phyloP scores from a whole-genome alignment of 2,888 invertebrate genomes.

The Prosopocoilus inquinatus region DNA sequence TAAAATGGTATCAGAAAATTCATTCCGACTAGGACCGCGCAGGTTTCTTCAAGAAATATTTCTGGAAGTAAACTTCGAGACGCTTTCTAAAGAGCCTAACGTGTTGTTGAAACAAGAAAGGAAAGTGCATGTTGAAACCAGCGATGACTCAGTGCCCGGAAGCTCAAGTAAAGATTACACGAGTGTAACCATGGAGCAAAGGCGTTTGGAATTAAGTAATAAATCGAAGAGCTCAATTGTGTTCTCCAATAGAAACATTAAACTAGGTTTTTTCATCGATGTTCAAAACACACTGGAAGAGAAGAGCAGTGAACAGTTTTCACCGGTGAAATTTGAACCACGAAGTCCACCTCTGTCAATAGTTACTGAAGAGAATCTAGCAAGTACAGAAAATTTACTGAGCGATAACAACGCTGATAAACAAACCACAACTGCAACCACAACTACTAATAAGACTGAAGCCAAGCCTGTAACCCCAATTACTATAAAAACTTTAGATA shows the following conservation, averaged over 20 bases:
- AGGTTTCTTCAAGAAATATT: conserved; percentile 93
- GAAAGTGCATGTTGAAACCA: conserved; percentile 24
- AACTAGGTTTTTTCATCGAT: conserved; percentile 26
- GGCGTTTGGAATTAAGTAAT: conserved; percentile 17
- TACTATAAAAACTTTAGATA: conserved; percentile 45
- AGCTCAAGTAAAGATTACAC: conserved; percentile 13
- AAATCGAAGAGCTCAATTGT: conserved; percentile 6
- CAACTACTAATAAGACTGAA: conserved; percentile 28
- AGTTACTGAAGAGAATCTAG: conserved; percentile 47
- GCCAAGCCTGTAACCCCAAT: conserved; percentile 28
- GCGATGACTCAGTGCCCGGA: conserved; percentile 17
- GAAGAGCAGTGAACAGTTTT: conserved; percentile 22
- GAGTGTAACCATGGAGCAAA: conserved; percentile 17
- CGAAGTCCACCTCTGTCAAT: conserved; percentile 49
- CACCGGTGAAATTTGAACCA: conserved; percentile 28
- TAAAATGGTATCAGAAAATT: conserved; percentile 72
- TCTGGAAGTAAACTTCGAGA: conserved; percentile 76
- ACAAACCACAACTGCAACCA: conserved; percentile 8
- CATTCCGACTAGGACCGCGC: conserved; percentile 79
- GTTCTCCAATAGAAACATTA: conserved; percentile 22
- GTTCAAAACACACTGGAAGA: conserved; percentile 8
- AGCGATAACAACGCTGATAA: conserved; percentile 11
- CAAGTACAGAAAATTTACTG: conserved; percentile 51
- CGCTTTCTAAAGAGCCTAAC: conserved; percentile 56
- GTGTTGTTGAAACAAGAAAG: conserved; percentile 46